Evolutionary conservation across 2,113 vertebrate species (phyloP), one percentile per base, ranked within the genome.

Genomic region (Podilymbus podiceps): DNA sequence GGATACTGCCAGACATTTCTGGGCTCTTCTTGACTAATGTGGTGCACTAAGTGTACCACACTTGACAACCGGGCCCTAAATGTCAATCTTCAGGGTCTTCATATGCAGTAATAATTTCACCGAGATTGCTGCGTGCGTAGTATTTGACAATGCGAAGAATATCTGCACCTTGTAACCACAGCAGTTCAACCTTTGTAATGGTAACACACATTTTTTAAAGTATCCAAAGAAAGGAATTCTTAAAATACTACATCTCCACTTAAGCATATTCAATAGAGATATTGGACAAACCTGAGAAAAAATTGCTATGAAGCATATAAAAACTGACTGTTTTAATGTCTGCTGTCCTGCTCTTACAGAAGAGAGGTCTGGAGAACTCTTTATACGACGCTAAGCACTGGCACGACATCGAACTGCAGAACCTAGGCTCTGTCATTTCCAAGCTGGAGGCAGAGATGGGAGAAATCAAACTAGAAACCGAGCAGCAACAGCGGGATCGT

Each of bases 331-430:
- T 20, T 76, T 73, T 20, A 15, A 75, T 77, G 22, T 83, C 69
- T 94, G 19, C 28, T 77, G 79, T 92, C 89, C 30, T 63, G 94
- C 85, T 87, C 28, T 95, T 95, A 64, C 87, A 99, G 99, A 99
- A 99, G 97, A 98, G 99, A 18, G 99, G 99, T 59, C 97, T 99
- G 97, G 99, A 99, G 96, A 99, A 98, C 91, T 99, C 99, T 6
- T 93, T 99, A 85, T 98, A 98, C 0, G 99, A 99, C 0, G 98
- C 99, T 44, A 98, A 98, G 49, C 99, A 99, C 96, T 99, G 99
- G 99, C 99, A 99, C 0, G 98, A 98, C 88, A 98, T 99, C 27
- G 99, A 99, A 97, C 98, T 99, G 71, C 99, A 99, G 98, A 99
- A 99, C 88, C 96, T 99, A 76, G 98, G 99, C 38, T 98, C 99